Conservation (phyloP, 2,113 vertebrate species). For the Mustela lutreola region DNA sequence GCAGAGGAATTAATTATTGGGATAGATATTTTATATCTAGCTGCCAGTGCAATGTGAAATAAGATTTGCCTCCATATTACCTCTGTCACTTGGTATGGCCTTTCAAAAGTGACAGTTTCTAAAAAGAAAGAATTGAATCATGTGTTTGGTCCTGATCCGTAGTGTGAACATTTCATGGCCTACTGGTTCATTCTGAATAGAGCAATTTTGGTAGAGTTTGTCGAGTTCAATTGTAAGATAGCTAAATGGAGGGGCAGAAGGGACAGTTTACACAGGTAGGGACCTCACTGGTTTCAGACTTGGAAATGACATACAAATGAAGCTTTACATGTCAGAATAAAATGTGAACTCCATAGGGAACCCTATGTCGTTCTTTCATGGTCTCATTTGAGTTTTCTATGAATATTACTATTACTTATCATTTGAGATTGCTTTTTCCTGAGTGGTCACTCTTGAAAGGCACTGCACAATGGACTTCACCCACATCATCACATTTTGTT, state of each 20-base stretch:
- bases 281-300: neutral
- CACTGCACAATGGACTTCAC: neutral
- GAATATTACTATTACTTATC: neutral
- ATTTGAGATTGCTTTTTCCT: neutral
- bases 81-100: constrained; percentile 65
- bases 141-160: neutral
- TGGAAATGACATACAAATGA: neutral
- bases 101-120: constrained; percentile 82
- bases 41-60: constrained; percentile 70
- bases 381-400: neutral
- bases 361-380: fast-evolving
- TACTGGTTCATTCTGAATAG: neutral
- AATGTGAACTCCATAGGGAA: neutral
- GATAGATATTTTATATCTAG: constrained; percentile 75
- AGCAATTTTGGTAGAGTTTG: neutral
- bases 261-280: neutral
- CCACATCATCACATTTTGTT: neutral
- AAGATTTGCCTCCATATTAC: constrained; percentile 76
- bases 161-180: neutral
- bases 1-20: constrained; percentile 84
- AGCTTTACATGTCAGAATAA: neutral
- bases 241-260: neutral
- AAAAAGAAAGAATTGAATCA: constrained; percentile 75
- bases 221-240: neutral
- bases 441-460: too few species aligned